A percentile compares a stretch with the other conserved stretches of the same genome.
These are phyloP conservation scores for Eretmochelys imbricata DNA, from an alignment of 2,113 vertebrate genomes.

Conservation along the genomic window DNA sequence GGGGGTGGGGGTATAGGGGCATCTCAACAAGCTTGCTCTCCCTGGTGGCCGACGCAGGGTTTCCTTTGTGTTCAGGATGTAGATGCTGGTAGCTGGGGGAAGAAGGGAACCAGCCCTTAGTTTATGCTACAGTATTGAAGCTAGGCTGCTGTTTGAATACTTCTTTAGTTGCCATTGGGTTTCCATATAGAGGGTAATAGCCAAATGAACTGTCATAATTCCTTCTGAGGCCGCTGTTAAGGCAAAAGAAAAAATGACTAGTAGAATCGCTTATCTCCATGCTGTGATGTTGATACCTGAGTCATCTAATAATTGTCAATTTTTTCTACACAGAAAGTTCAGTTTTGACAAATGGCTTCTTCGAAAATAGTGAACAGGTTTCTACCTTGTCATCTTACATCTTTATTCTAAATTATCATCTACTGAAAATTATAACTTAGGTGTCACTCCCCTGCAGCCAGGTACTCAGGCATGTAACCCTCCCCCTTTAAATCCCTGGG, in stretches of 20 bases:
- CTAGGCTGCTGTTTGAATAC: neutral
- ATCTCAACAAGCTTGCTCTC: neutral
- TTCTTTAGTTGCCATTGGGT: neutral
- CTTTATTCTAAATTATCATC: constrained; percentile 23
- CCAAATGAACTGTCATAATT: neutral
- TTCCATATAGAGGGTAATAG: neutral
- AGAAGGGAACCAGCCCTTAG: neutral
- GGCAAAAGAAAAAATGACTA: constrained; percentile 40
- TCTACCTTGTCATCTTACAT: constrained; percentile 2
- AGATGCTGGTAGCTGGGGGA: neutral
- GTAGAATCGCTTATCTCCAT: constrained; percentile 54
- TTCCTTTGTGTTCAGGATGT: neutral
- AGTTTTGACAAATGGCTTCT: constrained; percentile 69
- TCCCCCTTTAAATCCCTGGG: too few species aligned
- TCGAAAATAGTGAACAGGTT: neutral
- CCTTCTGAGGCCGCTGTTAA: constrained; percentile 44
- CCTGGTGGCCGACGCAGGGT: fast-evolving
- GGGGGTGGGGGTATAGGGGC: neutral
- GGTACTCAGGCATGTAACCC: too few species aligned
- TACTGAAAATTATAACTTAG: neutral
- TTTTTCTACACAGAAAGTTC: constrained; percentile 68
- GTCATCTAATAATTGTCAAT: constrained; percentile 63
- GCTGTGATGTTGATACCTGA: constrained; percentile 51
- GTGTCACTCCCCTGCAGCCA: too few species aligned
- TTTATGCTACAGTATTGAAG: neutral